Percentiles rank a stretch among this genome's conserved stretches.
Conservation (phyloP, 1,140 invertebrate species). For the Pseudomyrmex gracilis region DNA sequence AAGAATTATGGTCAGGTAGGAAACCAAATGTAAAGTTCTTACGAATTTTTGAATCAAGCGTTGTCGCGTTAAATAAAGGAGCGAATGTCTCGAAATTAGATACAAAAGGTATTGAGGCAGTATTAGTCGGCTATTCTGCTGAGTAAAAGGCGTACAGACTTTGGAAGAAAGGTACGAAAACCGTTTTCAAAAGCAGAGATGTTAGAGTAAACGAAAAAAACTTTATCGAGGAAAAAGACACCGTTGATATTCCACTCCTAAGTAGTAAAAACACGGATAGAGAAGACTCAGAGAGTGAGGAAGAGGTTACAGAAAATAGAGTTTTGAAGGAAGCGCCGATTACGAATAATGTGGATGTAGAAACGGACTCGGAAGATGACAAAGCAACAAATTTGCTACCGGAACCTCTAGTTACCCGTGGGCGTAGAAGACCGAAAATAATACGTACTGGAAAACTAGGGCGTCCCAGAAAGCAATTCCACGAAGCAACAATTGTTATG, state of each 20-base stretch:
- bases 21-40: constrained; percentile 65
- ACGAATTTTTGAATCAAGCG: constrained; percentile 70
- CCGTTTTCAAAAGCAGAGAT: neutral
- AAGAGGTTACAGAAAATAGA: neutral
- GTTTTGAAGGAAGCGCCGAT: neutral
- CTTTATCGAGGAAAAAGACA: neutral
- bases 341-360: neutral
- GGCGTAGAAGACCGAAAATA: no score
- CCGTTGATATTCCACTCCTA: neutral
- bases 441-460: no score
- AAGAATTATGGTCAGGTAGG: constrained; percentile 41
- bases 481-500: no score
- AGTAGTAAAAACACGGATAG: neutral
- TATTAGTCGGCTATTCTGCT: neutral
- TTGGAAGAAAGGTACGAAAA: neutral
- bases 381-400: neutral
- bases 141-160: neutral
- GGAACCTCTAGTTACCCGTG: no score
- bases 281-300: neutral
- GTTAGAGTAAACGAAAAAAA: neutral
- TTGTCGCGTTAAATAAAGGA: constrained; percentile 60
- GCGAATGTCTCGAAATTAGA: constrained; percentile 70
- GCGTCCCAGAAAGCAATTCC: no score
- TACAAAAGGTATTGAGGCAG: neutral
- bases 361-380: neutral